Percentiles rank a stretch among this genome's conserved stretches.
Conservation (phyloP, 2,797 vertebrate genomes). For the Chiloscyllium punctatum region DNA sequence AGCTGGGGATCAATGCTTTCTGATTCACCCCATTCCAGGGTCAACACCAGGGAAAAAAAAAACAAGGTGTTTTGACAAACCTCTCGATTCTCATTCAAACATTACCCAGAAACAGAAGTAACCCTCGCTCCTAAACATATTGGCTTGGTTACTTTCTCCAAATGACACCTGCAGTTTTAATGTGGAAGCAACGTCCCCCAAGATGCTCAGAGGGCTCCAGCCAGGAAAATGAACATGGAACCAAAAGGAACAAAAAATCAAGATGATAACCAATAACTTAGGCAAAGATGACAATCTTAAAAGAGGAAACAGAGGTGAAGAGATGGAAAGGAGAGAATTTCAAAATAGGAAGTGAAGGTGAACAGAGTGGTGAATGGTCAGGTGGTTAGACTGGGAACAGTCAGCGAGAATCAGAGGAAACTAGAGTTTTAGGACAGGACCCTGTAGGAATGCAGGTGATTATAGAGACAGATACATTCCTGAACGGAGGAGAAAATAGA, state of each 20-base stretch:
- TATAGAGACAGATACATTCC: background rate
- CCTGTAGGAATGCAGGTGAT: slow-evolving; percentile 33
- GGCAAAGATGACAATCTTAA: background rate
- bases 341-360: background rate
- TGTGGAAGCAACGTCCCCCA: background rate
- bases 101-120: background rate
- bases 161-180: background rate
- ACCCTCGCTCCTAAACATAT: background rate
- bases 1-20: background rate
- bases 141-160: background rate
- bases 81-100: background rate
- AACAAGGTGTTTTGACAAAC: background rate
- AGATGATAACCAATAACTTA: background rate
- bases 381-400: background rate
- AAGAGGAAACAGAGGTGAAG: background rate
- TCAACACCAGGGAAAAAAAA: background rate
- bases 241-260: background rate
- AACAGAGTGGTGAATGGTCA: background rate
- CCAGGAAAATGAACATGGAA: background rate
- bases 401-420: background rate
- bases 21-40: background rate
- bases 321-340: background rate
- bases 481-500: background rate
- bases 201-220: background rate
- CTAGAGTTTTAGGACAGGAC: background rate